phyloP scores from a whole-genome alignment of 2,888 invertebrate species.

The Empis livida region DNA sequence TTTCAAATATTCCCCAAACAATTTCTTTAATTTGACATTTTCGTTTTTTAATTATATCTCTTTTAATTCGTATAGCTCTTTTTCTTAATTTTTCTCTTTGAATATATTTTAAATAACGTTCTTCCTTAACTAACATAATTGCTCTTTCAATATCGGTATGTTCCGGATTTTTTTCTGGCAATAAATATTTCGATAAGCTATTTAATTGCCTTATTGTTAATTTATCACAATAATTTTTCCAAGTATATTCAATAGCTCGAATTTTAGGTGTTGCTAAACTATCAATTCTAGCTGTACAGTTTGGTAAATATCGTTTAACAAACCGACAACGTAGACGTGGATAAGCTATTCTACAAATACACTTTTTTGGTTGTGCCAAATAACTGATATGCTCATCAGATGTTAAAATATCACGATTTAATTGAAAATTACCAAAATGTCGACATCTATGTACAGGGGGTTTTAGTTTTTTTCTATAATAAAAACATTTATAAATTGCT shows the following conservation, averaged over 20 bases:
- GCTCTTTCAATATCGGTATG: constrained; percentile 23
- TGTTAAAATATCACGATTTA: constrained; percentile 29
- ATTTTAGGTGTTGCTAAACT: constrained; percentile 23
- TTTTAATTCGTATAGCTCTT: neutral
- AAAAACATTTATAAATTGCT: constrained; percentile 19
- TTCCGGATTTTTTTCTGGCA: constrained; percentile 17
- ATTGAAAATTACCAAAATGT: constrained; percentile 26
- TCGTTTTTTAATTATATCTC: constrained; percentile 18
- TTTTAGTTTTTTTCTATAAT: constrained; percentile 19
- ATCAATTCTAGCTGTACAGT: constrained; percentile 28
- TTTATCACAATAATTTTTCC: constrained; percentile 16
- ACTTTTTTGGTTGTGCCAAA: constrained; percentile 26
- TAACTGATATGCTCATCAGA: constrained; percentile 27
- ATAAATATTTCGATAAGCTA: constrained; percentile 20
- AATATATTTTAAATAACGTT: constrained; percentile 22
- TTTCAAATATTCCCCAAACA: constrained; percentile 25
- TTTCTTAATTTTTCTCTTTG: constrained; percentile 10
- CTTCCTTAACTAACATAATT: constrained; percentile 26
- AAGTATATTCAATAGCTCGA: constrained; percentile 20
- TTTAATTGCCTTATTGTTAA: constrained; percentile 19
- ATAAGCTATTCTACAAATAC: neutral
- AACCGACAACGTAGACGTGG: constrained; percentile 1
- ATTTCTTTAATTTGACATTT: constrained; percentile 25
- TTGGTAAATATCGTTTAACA: constrained; percentile 22
- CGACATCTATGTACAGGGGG: constrained; percentile 19